A percentile compares a stretch with the other conserved stretches of the same genome.
Conservation (phyloP, 2,113 vertebrate genomes). For the Aepyceros melampus region DNA sequence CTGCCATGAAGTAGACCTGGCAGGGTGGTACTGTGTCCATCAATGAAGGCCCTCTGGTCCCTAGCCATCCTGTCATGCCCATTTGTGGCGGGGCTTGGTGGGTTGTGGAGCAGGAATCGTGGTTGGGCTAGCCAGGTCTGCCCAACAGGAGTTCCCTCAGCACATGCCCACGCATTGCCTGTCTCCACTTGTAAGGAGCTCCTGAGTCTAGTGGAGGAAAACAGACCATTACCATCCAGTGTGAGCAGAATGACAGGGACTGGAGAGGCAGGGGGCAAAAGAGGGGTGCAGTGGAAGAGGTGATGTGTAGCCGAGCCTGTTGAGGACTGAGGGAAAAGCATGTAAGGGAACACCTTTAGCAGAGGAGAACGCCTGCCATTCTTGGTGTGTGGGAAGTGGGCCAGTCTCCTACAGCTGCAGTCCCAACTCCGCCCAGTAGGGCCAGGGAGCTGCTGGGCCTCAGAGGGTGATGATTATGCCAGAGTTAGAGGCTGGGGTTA, state of each 20-base stretch:
- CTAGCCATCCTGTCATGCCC: not conserved
- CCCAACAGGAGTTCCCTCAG: not conserved
- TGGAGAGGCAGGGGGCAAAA: not conserved
- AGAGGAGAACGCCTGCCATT: not conserved
- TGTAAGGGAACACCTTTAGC: not conserved
- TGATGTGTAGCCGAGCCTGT: not conserved
- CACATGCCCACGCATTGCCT: not conserved
- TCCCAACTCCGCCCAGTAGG: no score
- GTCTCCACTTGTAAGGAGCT: not conserved
- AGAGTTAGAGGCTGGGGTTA: not conserved
- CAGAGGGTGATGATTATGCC: not conserved
- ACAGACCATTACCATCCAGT: not conserved
- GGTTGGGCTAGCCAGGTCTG: not conserved
- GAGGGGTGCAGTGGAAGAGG: not conserved
- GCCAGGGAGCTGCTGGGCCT: not conserved
- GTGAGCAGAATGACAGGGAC: not conserved
- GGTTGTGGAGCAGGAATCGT: not conserved
- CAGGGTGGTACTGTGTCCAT: not conserved
- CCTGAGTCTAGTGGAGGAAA: not conserved
- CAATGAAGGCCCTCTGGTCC: not conserved
- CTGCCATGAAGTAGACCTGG: not conserved
- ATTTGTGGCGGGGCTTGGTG: not conserved
- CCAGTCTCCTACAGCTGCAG: not conserved
- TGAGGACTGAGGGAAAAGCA: not conserved
- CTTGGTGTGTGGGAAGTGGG: not conserved